These are phyloP conservation scores for Piscicola geometra DNA, from an alignment of 2,888 invertebrate species.

Conservation along the genomic window DNA sequence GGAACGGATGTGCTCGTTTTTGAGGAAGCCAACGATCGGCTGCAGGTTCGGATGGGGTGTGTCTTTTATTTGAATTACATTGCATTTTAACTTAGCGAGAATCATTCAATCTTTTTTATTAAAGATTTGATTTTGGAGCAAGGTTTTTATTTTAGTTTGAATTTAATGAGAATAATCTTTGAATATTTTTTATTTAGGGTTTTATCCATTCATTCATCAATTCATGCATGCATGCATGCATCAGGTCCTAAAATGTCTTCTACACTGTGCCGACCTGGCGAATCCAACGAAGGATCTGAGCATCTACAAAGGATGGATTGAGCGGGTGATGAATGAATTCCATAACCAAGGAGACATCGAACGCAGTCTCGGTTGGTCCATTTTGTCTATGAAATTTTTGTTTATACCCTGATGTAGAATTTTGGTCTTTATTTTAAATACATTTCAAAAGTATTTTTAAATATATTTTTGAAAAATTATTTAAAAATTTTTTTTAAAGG, in stretches of 20 bases:
- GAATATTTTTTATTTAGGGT: not conserved
- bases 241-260: conserved; percentile 93
- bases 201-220: not conserved
- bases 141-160: too few species aligned
- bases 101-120: too few species aligned
- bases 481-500: too few species aligned
- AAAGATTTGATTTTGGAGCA: too few species aligned
- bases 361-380: conserved; percentile 63
- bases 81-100: too few species aligned
- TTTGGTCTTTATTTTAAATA: too few species aligned
- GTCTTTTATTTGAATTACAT: too few species aligned
- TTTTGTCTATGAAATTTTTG: too few species aligned
- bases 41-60: too few species aligned
- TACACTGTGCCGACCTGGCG: conserved; percentile 96
- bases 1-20: conserved; percentile 81
- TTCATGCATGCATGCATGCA: not conserved
- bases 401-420: too few species aligned
- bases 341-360: conserved; percentile 96
- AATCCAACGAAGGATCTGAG: conserved; percentile 84
- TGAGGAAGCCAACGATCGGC: conserved; percentile 97
- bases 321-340: conserved; percentile 93
- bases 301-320: conserved; percentile 87
- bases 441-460: too few species aligned
- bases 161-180: not conserved
- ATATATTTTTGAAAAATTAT: too few species aligned